Base-by-base conservation (phyloP, 2,888 invertebrate genomes). In the Tachina lurida region DNA sequence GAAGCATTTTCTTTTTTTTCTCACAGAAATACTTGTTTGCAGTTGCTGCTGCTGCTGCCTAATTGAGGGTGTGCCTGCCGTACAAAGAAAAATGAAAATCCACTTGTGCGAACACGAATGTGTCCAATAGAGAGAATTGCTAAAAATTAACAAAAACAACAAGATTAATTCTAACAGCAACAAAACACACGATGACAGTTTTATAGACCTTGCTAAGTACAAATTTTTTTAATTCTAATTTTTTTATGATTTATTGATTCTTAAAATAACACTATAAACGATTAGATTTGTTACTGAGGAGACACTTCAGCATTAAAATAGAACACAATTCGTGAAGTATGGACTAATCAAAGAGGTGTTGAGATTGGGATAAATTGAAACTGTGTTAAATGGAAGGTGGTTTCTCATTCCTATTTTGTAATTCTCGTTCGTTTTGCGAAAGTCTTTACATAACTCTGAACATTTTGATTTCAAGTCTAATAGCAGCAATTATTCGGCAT, bases 201-300 rank as follows among this genome's bases (percentile, higher is more conserved):
- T 84, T 76, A 39, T 58, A 54, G 73, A 73, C 81, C 74, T 70
- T 81, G 84, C 81, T 80, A 80, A 84, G 76, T 77, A 77, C 70
- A 84, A 77, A 58, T 76, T 68, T 13, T 47, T 47, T 22, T n/a
- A 49, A 52, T 68, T 41, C 2, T 4, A 9, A 10, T 41, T 9
- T 68, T 12, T 31, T 3, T 49, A 3, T 49, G 3, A 31, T 39
- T 68, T 52, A 7, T 41, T 54, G 7, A 41, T 3, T 68, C 7
- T 19, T 41, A 39, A 41, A 60, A 68, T 52, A 39, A 39, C 17
- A 31, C 17, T 22, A 47, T 47, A 12, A 19, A 41, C 41, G 54
- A 70, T 56, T 70, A 10, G 13, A 39, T 31, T 67, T 12, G 10
- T 31, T 17, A n/a, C 49, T 39, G 19, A 58, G 3, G 12, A 17